These are phyloP conservation scores for Ahaetulla prasina DNA, from an alignment of 2,113 vertebrate species.

Conservation along the genomic window DNA sequence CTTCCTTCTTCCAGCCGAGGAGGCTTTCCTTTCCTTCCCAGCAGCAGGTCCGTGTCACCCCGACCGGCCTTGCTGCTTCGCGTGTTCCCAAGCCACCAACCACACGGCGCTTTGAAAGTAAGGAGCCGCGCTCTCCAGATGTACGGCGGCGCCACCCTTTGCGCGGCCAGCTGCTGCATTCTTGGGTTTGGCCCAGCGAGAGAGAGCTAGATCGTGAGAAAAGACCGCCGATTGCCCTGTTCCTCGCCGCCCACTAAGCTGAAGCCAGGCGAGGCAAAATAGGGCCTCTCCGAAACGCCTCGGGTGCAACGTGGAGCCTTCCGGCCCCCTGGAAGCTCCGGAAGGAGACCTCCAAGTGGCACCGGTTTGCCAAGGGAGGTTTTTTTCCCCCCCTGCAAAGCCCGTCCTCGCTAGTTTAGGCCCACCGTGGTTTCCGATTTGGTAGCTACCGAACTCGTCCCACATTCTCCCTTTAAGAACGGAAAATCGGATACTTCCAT, in stretches of 20 bases:
- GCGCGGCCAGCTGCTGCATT: background rate
- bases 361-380: background rate
- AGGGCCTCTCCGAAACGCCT: conserved; percentile 63
- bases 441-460: background rate
- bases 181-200: background rate
- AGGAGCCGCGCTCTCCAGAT: background rate
- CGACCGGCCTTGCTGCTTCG: background rate
- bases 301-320: conserved; percentile 72
- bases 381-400: background rate
- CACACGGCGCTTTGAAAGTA: background rate
- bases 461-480: background rate
- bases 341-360: background rate
- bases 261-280: conserved; percentile 21
- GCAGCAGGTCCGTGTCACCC: background rate
- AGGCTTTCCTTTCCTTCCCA: background rate
- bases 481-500: background rate
- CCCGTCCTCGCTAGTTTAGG: background rate
- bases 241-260: conserved; percentile 30
- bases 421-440: background rate
- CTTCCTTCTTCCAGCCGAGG: background rate
- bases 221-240: background rate
- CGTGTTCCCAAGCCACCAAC: background rate
- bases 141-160: background rate
- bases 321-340: conserved; percentile 33
- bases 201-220: background rate